phyloP scores from a whole-genome alignment of 2,888 invertebrate species.

The Caenorhabditis sinica region DNA sequence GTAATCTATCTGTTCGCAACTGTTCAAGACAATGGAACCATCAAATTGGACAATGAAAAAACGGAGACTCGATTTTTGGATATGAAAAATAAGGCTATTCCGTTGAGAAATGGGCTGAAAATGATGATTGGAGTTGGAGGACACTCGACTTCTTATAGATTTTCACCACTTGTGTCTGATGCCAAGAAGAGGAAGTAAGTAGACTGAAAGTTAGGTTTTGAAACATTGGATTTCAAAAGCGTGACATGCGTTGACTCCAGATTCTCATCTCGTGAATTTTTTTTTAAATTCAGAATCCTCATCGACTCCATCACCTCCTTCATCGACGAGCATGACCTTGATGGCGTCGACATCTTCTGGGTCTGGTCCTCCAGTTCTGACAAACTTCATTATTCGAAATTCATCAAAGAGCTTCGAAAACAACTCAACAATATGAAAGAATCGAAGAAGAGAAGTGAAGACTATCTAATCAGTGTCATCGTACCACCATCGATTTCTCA shows the following conservation, averaged over 20 bases:
- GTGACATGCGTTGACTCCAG: too few species aligned
- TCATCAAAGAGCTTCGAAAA: constrained; percentile 17
- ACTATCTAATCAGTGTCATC: constrained; percentile 16
- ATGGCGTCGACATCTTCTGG: constrained; percentile 22
- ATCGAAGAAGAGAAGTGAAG: neutral
- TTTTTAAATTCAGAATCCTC: constrained; percentile 1
- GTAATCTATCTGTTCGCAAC: constrained; percentile 72
- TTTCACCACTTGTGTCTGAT: neutral
- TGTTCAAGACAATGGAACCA: constrained; percentile 7
- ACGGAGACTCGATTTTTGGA: constrained; percentile 2
- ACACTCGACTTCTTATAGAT: neutral
- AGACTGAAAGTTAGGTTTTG: too few species aligned
- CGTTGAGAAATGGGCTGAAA: neutral
- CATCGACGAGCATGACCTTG: neutral
- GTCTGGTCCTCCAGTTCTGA: neutral
- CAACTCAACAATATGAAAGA: neutral
- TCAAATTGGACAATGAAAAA: neutral
- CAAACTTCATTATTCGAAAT: constrained; percentile 11
- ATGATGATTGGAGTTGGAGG: constrained; percentile 21
- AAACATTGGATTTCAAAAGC: too few species aligned
- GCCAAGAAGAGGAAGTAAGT: constrained; percentile 11
- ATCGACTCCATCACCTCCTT: constrained; percentile 3
- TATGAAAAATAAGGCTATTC: neutral
- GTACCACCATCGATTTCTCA: neutral
- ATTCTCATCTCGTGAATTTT: too few species aligned